Base-by-base conservation (phyloP, 1,140 invertebrate genomes). In the Piezodorus guildinii region DNA sequence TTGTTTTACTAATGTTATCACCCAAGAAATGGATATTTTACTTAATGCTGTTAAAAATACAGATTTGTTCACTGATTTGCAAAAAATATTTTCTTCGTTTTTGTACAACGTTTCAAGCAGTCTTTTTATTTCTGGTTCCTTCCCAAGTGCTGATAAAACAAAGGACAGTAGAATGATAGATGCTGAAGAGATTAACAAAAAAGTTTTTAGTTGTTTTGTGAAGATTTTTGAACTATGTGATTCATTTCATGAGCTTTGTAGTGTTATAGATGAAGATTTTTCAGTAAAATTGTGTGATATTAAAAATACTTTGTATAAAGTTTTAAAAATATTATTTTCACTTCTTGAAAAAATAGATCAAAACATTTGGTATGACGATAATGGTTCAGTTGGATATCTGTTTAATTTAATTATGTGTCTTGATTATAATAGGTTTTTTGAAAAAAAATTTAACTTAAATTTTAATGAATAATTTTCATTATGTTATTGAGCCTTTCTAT, bases 1-100 rank as follows among this genome's bases (percentile, higher is more conserved):
- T 45, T 63, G 62, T 54, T 51, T 54, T 23, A 63, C 62, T 1
- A 51, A 63, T 63, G 62, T 63, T 17, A 63, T 63, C n/a, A 49
- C 46, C 2, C 15, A 52, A 34, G 62, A 63, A 25, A 54, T 63
- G 45, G 25, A 43, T 52, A 3, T 17, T 12, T 23, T 63, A n/a
- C 19, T 54, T 8, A 17, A n/a, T 14, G n/a, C 49, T 14, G 30
- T 54, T 14, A 34, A 63, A 25, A 23, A 23, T 56, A 25, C 52
- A 6, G 15, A 15, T 25, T 23, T 56, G 15, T 56, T 56, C 27
- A 56, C 52, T 27, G 52, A 56, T 25, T 25, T 56, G 14, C 52
- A 56, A 25, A 56, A 56, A 56, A 23, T 23, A 56, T 15, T 56
- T 56, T 23, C 17, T 25, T 14, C 23, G 4, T 56, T 56, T 56